Evolutionary conservation across 2,797 vertebrate species (phyloP).

Genomic region (Petrocephalus sullivani): DNA sequence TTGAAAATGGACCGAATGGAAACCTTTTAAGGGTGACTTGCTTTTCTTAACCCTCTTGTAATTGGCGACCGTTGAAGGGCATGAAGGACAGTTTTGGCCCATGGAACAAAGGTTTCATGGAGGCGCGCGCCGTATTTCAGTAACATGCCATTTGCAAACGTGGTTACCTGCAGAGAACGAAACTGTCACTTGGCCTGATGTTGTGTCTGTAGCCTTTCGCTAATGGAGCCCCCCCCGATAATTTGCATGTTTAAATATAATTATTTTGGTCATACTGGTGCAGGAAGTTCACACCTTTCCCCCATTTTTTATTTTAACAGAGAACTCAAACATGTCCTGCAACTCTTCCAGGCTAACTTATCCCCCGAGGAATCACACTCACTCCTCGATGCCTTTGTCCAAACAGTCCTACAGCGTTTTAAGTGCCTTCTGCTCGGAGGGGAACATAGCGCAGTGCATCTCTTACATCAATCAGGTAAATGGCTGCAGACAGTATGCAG

Average conservation of each 20-base stretch:
- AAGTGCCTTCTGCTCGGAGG: conserved; percentile 88
- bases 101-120: background rate
- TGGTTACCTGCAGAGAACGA: background rate
- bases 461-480: conserved; percentile 87
- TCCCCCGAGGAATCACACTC: conserved; percentile 66
- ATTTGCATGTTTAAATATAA: background rate
- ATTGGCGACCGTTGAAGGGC: conserved; percentile 9
- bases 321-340: conserved; percentile 58
- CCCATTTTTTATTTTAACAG: conserved; percentile 42
- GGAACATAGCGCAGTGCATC: conserved; percentile 81
- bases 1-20: background rate
- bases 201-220: background rate
- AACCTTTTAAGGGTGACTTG: conserved; percentile 9
- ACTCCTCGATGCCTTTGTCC: conserved; percentile 62
- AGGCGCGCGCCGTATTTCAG: background rate
- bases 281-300: background rate
- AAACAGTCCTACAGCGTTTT: conserved; percentile 68
- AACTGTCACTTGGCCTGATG: background rate
- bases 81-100: background rate
- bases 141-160: background rate
- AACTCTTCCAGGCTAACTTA: conserved; percentile 80
- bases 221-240: background rate
- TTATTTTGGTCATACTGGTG: background rate
- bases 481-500: background rate
- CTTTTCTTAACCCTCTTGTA: conserved; percentile 8